Conservation (phyloP, 2,888 invertebrate genomes). For the Mythimna impura region DNA sequence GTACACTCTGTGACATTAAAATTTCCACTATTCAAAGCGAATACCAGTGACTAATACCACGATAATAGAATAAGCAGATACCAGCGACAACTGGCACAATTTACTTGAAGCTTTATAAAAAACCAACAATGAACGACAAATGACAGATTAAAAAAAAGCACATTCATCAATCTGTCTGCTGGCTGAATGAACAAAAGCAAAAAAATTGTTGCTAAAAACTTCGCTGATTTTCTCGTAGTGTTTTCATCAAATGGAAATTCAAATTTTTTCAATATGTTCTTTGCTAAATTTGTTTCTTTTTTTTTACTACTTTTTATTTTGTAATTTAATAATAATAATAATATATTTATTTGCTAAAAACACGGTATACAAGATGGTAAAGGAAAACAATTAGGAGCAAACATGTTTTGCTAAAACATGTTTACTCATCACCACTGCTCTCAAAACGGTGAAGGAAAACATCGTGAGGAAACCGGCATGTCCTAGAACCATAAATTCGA, state of each 20-base stretch:
- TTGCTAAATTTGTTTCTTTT: neutral
- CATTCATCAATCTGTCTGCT: neutral
- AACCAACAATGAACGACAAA: neutral
- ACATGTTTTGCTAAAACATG: no score
- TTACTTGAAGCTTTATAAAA: neutral
- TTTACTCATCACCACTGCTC: no score
- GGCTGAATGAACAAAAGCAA: slow-evolving; percentile 6
- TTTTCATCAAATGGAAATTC: neutral
- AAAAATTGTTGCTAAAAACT: neutral
- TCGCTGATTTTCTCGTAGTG: neutral
- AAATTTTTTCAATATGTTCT: neutral
- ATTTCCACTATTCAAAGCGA: neutral
- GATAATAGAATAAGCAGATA: neutral
- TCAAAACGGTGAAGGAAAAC: no score
- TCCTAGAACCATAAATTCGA: no score
- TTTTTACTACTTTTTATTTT: no score
- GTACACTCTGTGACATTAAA: no score
- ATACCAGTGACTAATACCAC: neutral
- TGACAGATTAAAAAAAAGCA: slow-evolving; percentile 22
- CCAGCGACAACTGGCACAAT: neutral
- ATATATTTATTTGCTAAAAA: no score
- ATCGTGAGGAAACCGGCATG: no score
- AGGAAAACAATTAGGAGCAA: no score
- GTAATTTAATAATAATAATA: no score
- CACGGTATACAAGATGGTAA: no score